These are phyloP conservation scores for Ips nitidus DNA, from an alignment of 1,140 invertebrate genomes.

Conservation along the genomic window DNA sequence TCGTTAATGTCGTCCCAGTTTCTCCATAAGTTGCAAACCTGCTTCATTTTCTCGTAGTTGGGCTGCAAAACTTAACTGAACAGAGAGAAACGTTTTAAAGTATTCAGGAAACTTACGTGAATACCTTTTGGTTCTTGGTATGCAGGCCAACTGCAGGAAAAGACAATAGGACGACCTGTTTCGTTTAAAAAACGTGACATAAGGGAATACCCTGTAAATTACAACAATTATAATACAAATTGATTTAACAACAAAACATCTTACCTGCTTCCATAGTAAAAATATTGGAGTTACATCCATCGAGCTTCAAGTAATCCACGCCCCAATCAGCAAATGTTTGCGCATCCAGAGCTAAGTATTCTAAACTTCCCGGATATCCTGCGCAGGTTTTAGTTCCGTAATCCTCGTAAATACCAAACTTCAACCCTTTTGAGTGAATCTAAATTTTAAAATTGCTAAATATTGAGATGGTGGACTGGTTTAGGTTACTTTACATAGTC, in stretches of 20 bases:
- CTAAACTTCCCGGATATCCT: conserved; percentile 81
- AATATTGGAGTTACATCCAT: conserved; percentile 78
- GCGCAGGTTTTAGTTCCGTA: conserved; percentile 82
- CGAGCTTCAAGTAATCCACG: conserved; percentile 87
- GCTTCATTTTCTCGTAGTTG: conserved; percentile 67
- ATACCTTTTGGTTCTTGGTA: conserved; percentile 61
- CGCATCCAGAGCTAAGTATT: conserved; percentile 75
- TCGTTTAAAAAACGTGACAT: conserved; percentile 62
- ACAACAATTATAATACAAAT: not conserved
- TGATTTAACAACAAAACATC: not conserved
- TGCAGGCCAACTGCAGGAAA: conserved; percentile 89
- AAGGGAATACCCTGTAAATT: conserved; percentile 42
- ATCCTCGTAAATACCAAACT: conserved; percentile 88
- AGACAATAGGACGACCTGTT: conserved; percentile 81
- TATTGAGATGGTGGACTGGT: not conserved
- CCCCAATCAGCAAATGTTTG: conserved; percentile 85
- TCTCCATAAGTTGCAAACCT: conserved; percentile 84
- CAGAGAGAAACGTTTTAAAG: conserved; percentile 9
- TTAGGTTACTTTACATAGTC: conserved; percentile 68
- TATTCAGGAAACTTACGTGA: conserved; percentile 44
- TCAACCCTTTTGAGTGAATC: conserved; percentile 78
- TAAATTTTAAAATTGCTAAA: conserved; percentile 46
- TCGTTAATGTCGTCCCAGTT: conserved; percentile 89
- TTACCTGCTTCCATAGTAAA: conserved; percentile 59
- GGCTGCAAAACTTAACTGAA: conserved; percentile 56